These are phyloP conservation scores for Tetraodon nigroviridis DNA, from an alignment of 2,113 vertebrate species.

Conservation along the genomic window DNA sequence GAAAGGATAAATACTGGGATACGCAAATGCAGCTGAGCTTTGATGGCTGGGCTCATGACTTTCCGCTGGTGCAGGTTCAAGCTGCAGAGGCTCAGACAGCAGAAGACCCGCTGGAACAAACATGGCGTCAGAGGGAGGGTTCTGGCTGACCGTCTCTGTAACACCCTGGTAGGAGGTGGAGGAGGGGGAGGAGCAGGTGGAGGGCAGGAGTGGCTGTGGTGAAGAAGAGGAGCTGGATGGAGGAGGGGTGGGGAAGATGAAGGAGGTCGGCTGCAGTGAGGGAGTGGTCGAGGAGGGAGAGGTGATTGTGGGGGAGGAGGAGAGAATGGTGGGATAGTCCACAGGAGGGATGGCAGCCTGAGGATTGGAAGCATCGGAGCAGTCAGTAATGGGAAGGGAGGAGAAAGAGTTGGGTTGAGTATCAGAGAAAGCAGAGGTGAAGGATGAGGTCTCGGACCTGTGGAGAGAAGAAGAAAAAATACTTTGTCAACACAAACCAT, in stretches of 20 bases:
- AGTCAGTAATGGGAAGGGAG: slow-evolving; percentile 38
- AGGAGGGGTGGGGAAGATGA: slow-evolving; percentile 66
- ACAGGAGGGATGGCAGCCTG: slow-evolving; percentile 40
- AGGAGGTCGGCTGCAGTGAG: slow-evolving; percentile 55
- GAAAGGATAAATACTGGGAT: slow-evolving; percentile 33
- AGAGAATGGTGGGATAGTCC: slow-evolving; percentile 58
- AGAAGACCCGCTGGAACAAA: slow-evolving; percentile 49
- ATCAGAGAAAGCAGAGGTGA: slow-evolving; percentile 47
- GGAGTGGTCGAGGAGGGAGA: slow-evolving; percentile 48
- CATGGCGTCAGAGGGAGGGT: slow-evolving; percentile 24
- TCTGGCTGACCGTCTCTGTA: slow-evolving; percentile 44
- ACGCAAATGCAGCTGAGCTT: slow-evolving; percentile 35
- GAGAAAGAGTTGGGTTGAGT: slow-evolving; percentile 48
- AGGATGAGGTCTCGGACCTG: slow-evolving; percentile 61
- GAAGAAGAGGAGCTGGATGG: slow-evolving; percentile 56
- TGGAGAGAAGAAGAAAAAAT: slow-evolving; percentile 16
- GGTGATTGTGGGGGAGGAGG: slow-evolving; percentile 38
- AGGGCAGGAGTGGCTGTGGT: slow-evolving; percentile 45
- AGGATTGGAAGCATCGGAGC: slow-evolving; percentile 36
- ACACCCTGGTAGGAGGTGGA: slow-evolving; percentile 42
- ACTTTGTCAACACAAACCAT: not conserved
- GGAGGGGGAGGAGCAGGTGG: slow-evolving; percentile 24
- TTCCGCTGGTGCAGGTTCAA: slow-evolving; percentile 6
- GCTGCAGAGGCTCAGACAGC: slow-evolving; percentile 26
- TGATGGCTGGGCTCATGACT: slow-evolving; percentile 26